Percentiles rank a stretch among this genome's conserved stretches.
Conservation (phyloP, 2,888 invertebrate genomes). For the Lepidonotus clava region DNA sequence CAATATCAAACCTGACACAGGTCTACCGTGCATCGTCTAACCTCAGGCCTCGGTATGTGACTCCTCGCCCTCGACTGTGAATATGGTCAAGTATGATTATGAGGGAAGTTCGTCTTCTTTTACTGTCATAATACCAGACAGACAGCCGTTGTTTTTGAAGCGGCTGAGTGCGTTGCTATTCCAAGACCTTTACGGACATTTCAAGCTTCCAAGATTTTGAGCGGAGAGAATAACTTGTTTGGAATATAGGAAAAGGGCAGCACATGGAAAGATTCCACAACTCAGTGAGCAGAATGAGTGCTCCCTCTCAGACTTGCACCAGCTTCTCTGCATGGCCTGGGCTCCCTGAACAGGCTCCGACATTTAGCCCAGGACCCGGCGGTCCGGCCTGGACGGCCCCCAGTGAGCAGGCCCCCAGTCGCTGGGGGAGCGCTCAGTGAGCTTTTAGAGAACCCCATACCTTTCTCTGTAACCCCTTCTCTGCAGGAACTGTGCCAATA, state of each 20-base stretch:
- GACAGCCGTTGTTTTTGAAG: not conserved
- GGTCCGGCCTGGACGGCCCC: not conserved
- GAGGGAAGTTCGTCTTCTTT: not conserved
- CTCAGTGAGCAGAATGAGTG: constrained; percentile 45
- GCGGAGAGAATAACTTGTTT: constrained; percentile 26
- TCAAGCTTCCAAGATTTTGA: constrained; percentile 32
- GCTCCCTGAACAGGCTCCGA: not conserved
- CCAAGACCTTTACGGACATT: constrained; percentile 27
- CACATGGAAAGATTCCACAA: constrained; percentile 24
- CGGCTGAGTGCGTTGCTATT: constrained; percentile 38
- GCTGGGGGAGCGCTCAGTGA: not conserved
- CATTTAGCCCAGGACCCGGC: constrained; percentile 38
- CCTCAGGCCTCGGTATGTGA: too few relatives aligned
- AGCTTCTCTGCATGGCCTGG: not conserved
- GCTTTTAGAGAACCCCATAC: constrained; percentile 9
- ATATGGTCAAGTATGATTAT: constrained; percentile 2
- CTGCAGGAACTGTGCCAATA: constrained; percentile 33
- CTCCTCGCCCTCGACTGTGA: not conserved
- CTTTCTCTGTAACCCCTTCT: constrained; percentile 4
- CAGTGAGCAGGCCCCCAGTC: not conserved
- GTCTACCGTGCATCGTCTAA: not conserved
- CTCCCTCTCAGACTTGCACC: constrained; percentile 41
- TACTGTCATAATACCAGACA: too few relatives aligned
- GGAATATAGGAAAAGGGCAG: constrained; percentile 32
- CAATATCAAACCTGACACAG: constrained; percentile 34